Evolutionary conservation across 2,797 vertebrate genomes (phyloP), one percentile per base, ranked within the genome.

Genomic region (Cyclopterus lumpus): DNA sequence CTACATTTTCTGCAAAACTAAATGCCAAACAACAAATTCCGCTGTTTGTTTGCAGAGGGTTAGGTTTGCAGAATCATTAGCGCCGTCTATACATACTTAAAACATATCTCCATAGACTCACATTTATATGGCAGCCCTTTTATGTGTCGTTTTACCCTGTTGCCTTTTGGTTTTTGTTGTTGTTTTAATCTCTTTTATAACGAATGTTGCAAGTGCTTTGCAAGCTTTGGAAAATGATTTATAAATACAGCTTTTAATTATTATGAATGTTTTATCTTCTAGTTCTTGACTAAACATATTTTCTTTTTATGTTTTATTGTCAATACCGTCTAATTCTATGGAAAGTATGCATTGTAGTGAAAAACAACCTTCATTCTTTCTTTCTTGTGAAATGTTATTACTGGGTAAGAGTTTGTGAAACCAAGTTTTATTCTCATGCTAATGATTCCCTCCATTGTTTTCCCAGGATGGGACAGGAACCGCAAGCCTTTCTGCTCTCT

Each of bases 401-500:
- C 11, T 54, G 44, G 22, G 51, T 15, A 18, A 53, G 51, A 14
- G 53, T 30, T 55, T 55, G 55, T 28, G 26, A 9, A 55, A 30
- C 55, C 22, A 65, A 46, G 57, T 73, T 81, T 22, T n/a, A 83
- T 84, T 89, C 44, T 84, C 53, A 80, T 86, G 73, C 78, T 88
- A 86, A 91, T 87, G 46, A 69, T 81, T 76, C 4, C n/a, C 62
- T 87, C 46, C 26, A 53, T 86, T n/a, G 11, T 89, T 77, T 83
- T 57, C 58, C 57, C 85, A 92, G 90, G 73, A 80, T 44, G 49
- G 60, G 57, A 85, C 76, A 64, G 58, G 61, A 71, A 67, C 60
- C 79, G 44, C n/a, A 18, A 34, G 46, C 48, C 68, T 75, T 15
- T 82, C 75, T 66, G 68, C 38, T 14, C 22, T 53, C 36, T 73